Evolutionary conservation across 2,797 vertebrate genomes (phyloP).

Genomic region (Falco naumanni): DNA sequence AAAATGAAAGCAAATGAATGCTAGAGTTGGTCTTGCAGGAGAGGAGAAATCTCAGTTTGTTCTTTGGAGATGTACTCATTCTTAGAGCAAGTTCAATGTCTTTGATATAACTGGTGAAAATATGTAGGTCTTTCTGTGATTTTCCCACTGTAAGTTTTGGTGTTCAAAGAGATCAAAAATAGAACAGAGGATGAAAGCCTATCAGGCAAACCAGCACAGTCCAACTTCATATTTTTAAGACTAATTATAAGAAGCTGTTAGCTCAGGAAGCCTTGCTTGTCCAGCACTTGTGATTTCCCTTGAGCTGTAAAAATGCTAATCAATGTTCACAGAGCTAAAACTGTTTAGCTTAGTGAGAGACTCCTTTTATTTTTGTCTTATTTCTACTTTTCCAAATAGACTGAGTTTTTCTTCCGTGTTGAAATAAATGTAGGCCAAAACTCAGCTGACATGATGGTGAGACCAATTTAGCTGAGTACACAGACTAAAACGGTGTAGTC

Average conservation of each 20-base stretch:
- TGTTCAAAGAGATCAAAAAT: conserved; percentile 34
- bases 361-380: background rate
- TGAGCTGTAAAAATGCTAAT: conserved; percentile 30
- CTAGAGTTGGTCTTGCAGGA: background rate
- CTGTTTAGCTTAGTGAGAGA: background rate
- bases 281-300: conserved; percentile 3
- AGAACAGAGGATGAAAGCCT: conserved; percentile 12
- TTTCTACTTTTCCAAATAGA: background rate
- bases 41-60: background rate
- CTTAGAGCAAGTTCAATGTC: background rate
- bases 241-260: background rate
- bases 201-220: background rate
- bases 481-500: background rate
- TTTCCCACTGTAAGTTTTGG: background rate
- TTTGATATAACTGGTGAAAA: background rate
- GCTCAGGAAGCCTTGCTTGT: background rate
- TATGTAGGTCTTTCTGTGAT: conserved; percentile 37
- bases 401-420: conserved; percentile 5
- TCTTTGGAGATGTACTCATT: conserved; percentile 13
- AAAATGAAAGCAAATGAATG: conserved; percentile 22
- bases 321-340: background rate
- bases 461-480: background rate
- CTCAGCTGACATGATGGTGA: background rate
- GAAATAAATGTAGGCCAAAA: conserved; percentile 5
- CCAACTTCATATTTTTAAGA: background rate